These are phyloP conservation scores for Epizoanthus illoricatus DNA, from an alignment of 92 coral and sea anemone species.

Conservation along the genomic window DNA sequence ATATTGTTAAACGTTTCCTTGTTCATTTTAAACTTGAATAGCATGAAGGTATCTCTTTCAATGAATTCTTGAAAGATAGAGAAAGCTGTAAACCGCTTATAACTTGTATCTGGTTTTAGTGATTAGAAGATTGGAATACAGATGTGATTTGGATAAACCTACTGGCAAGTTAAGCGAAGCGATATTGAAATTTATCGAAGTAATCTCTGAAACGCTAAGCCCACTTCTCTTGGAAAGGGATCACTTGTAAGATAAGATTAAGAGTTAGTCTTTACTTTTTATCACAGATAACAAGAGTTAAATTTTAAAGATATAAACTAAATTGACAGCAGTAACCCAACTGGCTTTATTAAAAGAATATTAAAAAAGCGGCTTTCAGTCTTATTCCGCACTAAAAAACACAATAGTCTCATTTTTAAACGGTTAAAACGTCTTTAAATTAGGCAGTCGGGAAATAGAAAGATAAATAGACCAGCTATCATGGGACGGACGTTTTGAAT, in stretches of 20 bases:
- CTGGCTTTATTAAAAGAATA: conserved; percentile 30
- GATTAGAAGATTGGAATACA: conserved; percentile 11
- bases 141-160: conserved; percentile 6
- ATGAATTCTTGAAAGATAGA: background rate
- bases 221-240: background rate
- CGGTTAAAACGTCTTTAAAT: conserved; percentile 33
- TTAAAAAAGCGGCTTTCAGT: background rate
- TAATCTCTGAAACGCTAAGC: background rate
- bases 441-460: conserved; percentile 23
- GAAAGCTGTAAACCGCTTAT: background rate
- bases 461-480: conserved; percentile 26
- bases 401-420: conserved; percentile 7
- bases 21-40: conserved; percentile 14
- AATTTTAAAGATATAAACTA: background rate
- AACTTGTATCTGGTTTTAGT: background rate
- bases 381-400: background rate
- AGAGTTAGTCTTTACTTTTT: conserved; percentile 7
- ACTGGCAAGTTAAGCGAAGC: conserved; percentile 3
- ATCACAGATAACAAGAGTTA: background rate
- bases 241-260: background rate
- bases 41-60: background rate
- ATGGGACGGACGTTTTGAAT: conserved; percentile 14
- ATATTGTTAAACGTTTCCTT: conserved; percentile 9
- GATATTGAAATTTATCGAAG: conserved; percentile 31
- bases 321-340: background rate